Percentiles rank a stretch among this genome's conserved stretches.
Conservation (phyloP, 2,888 invertebrate genomes). For the Synanthedon andrenaeformis region DNA sequence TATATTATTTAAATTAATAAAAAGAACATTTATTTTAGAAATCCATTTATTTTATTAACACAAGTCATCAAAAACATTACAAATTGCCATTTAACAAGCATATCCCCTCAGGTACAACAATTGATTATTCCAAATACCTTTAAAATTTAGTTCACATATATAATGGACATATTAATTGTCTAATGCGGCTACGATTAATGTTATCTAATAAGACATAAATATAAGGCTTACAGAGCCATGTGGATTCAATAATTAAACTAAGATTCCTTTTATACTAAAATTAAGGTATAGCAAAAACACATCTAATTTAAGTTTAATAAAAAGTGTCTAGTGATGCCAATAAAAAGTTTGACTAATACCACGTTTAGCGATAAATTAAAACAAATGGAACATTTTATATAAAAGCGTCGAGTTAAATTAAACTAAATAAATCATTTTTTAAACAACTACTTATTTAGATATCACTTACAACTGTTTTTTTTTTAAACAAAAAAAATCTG, state of each 20-base stretch:
- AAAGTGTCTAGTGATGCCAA: no score
- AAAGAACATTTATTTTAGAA: constrained; percentile 25
- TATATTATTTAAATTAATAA: neutral
- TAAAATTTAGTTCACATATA: neutral
- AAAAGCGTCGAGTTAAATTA: no score
- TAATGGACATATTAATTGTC: neutral
- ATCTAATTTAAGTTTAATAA: no score
- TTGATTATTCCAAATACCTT: constrained; percentile 11
- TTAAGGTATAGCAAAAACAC: no score
- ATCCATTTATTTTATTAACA: constrained; percentile 49
- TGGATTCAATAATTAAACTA: neutral
- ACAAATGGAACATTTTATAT: no score
- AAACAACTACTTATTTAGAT: no score
- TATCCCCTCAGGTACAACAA: constrained; percentile 33
- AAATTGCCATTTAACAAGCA: constrained; percentile 43
- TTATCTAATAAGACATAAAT: neutral
- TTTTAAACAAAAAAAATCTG: no score
- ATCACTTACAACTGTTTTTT: no score
- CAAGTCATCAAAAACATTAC: constrained; percentile 50
- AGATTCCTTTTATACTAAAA: no score
- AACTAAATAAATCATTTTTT: no score
- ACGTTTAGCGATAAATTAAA: no score
- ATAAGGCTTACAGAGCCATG: neutral
- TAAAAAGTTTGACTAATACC: no score
- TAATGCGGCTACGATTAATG: neutral